These are phyloP conservation scores for Diarsia rubi DNA, from an alignment of 2,888 invertebrate genomes.

Conservation along the genomic window DNA sequence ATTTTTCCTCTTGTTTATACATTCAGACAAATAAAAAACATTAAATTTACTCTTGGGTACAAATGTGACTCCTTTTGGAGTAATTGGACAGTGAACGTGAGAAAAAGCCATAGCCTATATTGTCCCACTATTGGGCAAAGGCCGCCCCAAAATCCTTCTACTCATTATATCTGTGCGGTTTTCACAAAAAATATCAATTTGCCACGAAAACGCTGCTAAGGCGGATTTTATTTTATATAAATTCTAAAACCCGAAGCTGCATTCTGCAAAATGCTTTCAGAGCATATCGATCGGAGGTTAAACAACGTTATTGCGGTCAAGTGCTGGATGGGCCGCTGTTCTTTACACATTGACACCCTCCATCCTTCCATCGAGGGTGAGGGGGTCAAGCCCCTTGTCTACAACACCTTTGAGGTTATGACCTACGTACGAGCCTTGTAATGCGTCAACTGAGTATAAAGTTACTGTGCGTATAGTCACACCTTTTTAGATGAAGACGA, in stretches of 20 bases:
- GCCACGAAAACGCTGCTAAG: too few species aligned
- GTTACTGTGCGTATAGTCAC: background rate
- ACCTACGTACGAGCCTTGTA: background rate
- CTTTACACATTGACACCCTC: slow-evolving; percentile 26
- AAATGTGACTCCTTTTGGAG: too few species aligned
- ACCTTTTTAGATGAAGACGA: background rate
- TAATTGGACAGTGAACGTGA: too few species aligned
- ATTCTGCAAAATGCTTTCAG: background rate
- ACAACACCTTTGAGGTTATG: background rate
- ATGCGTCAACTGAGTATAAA: slow-evolving; percentile 3
- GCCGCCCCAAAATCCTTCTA: too few species aligned
- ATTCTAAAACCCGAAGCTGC: too few species aligned
- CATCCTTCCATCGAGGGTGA: slow-evolving; percentile 6
- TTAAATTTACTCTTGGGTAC: too few species aligned
- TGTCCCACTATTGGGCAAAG: too few species aligned
- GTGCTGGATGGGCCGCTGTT: slow-evolving; percentile 33
- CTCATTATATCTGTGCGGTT: too few species aligned
- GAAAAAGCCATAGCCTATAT: too few species aligned
- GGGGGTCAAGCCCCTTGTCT: slow-evolving; percentile 27
- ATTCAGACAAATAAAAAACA: too few species aligned
- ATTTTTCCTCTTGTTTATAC: too few species aligned
- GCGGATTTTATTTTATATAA: background rate
- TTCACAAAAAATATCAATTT: too few species aligned
- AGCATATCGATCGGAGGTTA: slow-evolving; percentile 10
- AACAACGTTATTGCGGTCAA: slow-evolving; percentile 39